Evolutionary conservation across 2,888 invertebrate species (phyloP), one percentile per base, ranked within the genome.

Genomic region (Lordiphosa andalusiaca): DNA sequence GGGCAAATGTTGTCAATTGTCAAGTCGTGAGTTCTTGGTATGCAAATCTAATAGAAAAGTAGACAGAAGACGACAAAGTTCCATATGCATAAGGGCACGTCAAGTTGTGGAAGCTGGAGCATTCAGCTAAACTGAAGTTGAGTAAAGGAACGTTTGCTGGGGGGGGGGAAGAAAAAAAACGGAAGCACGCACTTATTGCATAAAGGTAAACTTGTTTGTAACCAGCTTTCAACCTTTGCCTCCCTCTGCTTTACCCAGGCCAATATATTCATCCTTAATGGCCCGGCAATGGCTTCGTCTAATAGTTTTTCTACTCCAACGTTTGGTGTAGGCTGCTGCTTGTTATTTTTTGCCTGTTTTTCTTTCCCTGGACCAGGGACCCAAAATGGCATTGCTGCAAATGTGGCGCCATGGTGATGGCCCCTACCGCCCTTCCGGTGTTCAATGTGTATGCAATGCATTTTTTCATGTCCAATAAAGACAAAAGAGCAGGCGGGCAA

Each of bases 381-480:
- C 56, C 73, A 81, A 84, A 77, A 77, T 84, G 68, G 77, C 71
- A 44, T 13, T 30, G 30, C 63, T 64, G 61, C 60, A 77, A 75
- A 81, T 78, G 77, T 78, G 62, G 46, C 52, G 58, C 62, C 69
- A 63, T 75, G 69, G 66, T 74, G 71, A 72, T 47, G 47, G 59
- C 57, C 7, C 51, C 23, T 37, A 6, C 10, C 30, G 7, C 12
- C 49, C 25, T 33, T 41, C 13, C 41, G 39, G 49, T n/a, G 16
- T 40, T 21, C 47, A 38, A 61, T 66, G 73, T 58, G 59, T 73
- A 58, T 72, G 66, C 61, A 69, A 70, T 81, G 74, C 65, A 56
- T 62, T 83, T 72, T 78, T 71, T 75, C 73, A 76, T 66, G 68
- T 68, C 81, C 84, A 58, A 81, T 80, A 81, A 76, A 81, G 83